Base-by-base conservation (phyloP, 2,797 vertebrate genomes). In the Hephaestus fuliginosus region DNA sequence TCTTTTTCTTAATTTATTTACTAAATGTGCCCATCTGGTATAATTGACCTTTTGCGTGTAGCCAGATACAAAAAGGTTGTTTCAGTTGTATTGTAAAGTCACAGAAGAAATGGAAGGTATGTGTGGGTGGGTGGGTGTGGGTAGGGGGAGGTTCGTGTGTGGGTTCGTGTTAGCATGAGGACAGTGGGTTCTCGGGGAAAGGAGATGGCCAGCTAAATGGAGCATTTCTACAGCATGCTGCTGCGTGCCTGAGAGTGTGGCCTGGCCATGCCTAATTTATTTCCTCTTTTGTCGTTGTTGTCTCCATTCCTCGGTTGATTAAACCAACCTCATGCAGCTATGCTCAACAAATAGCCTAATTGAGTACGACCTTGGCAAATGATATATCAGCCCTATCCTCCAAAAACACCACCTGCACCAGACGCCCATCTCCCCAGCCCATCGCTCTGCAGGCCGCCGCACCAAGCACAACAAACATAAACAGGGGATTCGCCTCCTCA, bases 281-380 rank as follows among this genome's bases (percentile, higher is more conserved):
- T 95, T 95, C 91, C 91, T 89, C 91, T 93, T 95, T 96, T 94
- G 91, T 92, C 90, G 87, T 92, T 93, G 91, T 93, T 95, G 93
- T 95, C 92, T 95, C 92, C 91, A 92, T 94, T 93, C 93, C 88
- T 91, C 90, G 93, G 92, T 93, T 95, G 95, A 95, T 95, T 95
- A 96, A 94, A 91, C 95, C 93, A 95, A 94, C 92, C 93, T 89
- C 92, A 93, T 91, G 92, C 93, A 87, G 93, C 92, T 95, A 92
- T 95, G 94, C 94, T 95, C 94, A 95, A 95, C 94, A 95, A 95
- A 95, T 93, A 94, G 93, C 92, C 94, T 95, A 95, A 95, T 95
- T 95, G 93, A 94, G 94, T 93, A 91, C 91, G 95, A 95, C 94
- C 95, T 95, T 95, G 94, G 94, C 94, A 94, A 95, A 95, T 94